Conservation (phyloP, 2,888 invertebrate species). For the Drosophila ustulata region DNA sequence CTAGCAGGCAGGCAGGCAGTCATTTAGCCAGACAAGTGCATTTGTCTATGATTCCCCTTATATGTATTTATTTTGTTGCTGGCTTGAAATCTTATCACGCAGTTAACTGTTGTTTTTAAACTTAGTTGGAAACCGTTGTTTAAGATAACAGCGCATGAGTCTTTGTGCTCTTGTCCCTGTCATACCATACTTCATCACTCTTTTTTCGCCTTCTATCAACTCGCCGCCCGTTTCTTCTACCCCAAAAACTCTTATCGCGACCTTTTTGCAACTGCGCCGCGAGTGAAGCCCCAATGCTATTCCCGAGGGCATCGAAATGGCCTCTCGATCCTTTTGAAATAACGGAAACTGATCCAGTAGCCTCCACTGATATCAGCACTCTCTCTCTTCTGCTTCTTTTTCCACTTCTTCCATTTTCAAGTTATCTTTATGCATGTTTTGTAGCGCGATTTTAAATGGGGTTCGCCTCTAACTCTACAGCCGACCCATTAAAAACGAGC, state of each 20-base stretch:
- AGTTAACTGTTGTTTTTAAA: conserved; percentile 74
- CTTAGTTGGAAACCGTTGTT: conserved; percentile 61
- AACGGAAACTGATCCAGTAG: not conserved
- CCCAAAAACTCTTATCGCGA: conserved; percentile 45
- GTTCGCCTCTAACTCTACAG: not conserved
- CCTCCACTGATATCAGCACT: not conserved
- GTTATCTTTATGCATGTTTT: not conserved
- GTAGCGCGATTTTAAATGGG: not conserved
- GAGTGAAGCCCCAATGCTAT: conserved; percentile 19
- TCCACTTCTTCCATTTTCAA: not conserved
- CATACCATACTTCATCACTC: conserved; percentile 29
- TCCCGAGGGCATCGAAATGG: conserved; percentile 4
- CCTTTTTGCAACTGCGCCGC: conserved; percentile 39
- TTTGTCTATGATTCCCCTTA: conserved; percentile 37
- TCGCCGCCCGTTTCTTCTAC: conserved; percentile 20
- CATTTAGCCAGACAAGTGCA: conserved; percentile 50
- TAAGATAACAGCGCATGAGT: conserved; percentile 61
- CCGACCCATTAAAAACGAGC: not conserved
- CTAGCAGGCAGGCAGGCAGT: not conserved
- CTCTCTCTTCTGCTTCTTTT: not conserved
- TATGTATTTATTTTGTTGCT: conserved; percentile 24
- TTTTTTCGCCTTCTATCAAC: conserved; percentile 43
- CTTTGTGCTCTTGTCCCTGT: conserved; percentile 36
- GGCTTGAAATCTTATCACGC: conserved; percentile 66
- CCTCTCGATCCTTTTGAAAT: conserved; percentile 17